Evolutionary conservation across 2,888 invertebrate genomes (phyloP).

Genomic region (Steinernema scapterisci): DNA sequence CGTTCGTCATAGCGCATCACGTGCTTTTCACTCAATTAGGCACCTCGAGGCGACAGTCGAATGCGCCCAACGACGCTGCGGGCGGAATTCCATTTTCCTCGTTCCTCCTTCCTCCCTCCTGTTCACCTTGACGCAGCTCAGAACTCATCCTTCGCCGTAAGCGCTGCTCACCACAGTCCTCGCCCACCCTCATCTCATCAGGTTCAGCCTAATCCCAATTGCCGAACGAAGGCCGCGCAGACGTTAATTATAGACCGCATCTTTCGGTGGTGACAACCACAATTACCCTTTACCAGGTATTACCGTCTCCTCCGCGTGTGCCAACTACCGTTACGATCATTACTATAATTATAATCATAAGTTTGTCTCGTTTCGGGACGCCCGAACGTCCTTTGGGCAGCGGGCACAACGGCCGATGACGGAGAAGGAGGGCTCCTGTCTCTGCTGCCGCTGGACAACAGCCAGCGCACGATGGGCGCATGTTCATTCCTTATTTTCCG

Average conservation of each 20-base stretch:
- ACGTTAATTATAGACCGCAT: conserved; percentile 29
- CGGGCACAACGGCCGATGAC: too few relatives aligned
- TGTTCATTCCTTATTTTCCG: conserved; percentile 29
- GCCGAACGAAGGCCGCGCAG: conserved; percentile 15
- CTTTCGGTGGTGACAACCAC: conserved; percentile 28
- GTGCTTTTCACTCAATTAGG: conserved; percentile 30
- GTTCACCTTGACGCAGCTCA: not conserved
- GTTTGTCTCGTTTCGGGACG: not conserved
- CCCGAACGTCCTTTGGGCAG: not conserved
- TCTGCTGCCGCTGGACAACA: not conserved
- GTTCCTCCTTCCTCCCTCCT: not conserved
- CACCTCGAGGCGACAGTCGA: conserved; percentile 26
- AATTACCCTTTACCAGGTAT: conserved; percentile 29
- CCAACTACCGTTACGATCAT: conserved; percentile 32
- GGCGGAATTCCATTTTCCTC: not conserved
- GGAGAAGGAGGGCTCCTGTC: too few relatives aligned
- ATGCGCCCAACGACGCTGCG: conserved; percentile 4
- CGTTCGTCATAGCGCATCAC: not conserved
- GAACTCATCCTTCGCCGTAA: too few relatives aligned
- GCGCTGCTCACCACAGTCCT: not conserved
- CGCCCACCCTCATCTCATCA: not conserved
- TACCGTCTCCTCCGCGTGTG: conserved; percentile 4
- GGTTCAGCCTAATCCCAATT: not conserved
- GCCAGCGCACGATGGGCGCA: conserved; percentile 1
- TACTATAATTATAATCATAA: conserved; percentile 28